Evolutionary conservation across 92 coral and sea anemone genomes (phyloP).

Genomic region (Porites rus): DNA sequence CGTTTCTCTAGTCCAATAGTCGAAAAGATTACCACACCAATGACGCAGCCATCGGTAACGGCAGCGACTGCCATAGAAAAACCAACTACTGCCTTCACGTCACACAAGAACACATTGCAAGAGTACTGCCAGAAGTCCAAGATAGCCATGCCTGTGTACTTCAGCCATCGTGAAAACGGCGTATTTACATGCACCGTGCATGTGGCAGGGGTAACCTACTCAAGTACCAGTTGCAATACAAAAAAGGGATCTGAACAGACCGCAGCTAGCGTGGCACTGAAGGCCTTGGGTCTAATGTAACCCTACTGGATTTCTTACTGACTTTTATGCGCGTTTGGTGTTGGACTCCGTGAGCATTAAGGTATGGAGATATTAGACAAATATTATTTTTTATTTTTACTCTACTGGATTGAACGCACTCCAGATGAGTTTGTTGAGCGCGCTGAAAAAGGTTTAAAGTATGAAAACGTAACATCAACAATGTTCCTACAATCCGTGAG

Average conservation of each 20-base stretch:
- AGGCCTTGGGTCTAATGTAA: constrained; percentile 75
- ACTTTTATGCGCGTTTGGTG: neutral
- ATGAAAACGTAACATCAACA: neutral
- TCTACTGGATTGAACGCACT: neutral
- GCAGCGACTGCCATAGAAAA: neutral
- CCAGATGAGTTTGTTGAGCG: neutral
- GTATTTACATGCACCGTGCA: constrained; percentile 71
- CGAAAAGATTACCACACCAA: constrained; percentile 13
- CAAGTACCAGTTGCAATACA: constrained; percentile 84
- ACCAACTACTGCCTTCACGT: constrained; percentile 42
- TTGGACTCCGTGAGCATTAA: neutral
- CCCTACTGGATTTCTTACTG: neutral
- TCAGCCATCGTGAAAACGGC: constrained; percentile 66
- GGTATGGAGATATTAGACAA: constrained; percentile 13
- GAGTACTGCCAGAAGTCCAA: constrained; percentile 91
- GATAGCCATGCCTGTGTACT: constrained; percentile 75
- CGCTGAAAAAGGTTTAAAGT: neutral
- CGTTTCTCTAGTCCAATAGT: constrained; percentile 11
- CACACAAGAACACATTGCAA: constrained; percentile 92
- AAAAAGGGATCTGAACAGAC: constrained; percentile 97
- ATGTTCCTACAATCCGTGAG: neutral
- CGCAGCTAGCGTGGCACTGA: constrained; percentile 89
- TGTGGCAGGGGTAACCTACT: constrained; percentile 72
- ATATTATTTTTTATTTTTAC: neutral
- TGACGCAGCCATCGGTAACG: neutral